Evolutionary conservation across 1,140 invertebrate genomes (phyloP), one percentile per base, ranked within the genome.

Genomic region (Diprion similis): DNA sequence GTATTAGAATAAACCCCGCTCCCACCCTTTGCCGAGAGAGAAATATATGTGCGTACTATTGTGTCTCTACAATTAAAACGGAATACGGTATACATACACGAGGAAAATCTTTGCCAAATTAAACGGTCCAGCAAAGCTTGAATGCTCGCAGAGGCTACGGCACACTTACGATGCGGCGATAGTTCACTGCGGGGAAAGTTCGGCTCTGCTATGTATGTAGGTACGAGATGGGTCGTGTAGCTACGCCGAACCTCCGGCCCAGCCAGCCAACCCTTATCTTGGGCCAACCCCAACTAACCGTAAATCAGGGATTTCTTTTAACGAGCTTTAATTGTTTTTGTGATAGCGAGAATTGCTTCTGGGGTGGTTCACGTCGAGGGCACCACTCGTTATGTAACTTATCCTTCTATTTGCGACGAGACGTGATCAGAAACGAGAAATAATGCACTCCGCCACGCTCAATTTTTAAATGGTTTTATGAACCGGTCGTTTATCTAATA

Each of bases 281-380:
- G 73, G 71, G 73, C 15, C 79, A 73, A 79, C 80, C 79, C 77
- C 81, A 75, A 46, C 73, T 70, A 71, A 72, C 78, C 74, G 82
- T 88, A 88, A 88, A 88, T 88, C 86, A 86, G 81, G 84, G 84
- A 86, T 86, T 88, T 88, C 85, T 88, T 88, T 88, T 86, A 88
- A 87, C 84, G 84, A 84, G 83, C 84, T 86, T 86, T 86, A 87
- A 88, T 88, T 87, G 86, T 88, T 88, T 88, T 88, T 86, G 86
- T 82, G 84, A 87, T 87, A 87, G 83, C 79, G 83, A 81, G 77
- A 85, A 85, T 84, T 81, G 81, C 81, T 79, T 72, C 78, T 76
- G 76, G 73, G 78, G 78, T 77, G 81, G 78, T 81, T 83, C 82
- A 85, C 79, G 79, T 17, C n/a, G 74, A 78, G 76, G 77, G 78